Evolutionary conservation across 2,113 vertebrate genomes (phyloP).

Genomic region (Coreoperca whiteheadi): DNA sequence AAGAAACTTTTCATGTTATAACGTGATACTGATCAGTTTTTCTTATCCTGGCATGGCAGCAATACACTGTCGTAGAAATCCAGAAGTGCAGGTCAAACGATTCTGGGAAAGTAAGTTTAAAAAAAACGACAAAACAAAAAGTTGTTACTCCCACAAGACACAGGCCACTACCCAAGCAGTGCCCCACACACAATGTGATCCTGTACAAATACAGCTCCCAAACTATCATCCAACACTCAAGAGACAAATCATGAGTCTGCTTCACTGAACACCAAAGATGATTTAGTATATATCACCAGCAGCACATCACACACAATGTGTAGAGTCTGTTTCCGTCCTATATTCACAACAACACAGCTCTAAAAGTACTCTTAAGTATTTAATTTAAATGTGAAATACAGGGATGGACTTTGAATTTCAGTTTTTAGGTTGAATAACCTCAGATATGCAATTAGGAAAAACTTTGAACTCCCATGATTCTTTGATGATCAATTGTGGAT

Average conservation of each 20-base stretch:
- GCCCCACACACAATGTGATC: background rate
- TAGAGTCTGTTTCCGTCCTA: background rate
- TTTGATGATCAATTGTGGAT: background rate
- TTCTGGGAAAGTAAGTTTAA: background rate
- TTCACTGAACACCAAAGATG: slow-evolving; percentile 12
- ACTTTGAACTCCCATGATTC: background rate
- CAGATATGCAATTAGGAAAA: background rate
- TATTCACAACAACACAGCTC: background rate
- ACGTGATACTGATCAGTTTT: no score
- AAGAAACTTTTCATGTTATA: no score
- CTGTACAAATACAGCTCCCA: background rate
- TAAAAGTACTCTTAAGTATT: background rate
- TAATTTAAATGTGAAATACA: background rate
- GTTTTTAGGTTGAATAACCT: background rate
- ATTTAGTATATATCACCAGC: slow-evolving; percentile 11
- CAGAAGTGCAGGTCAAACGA: background rate
- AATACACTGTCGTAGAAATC: no score
- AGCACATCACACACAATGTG: background rate
- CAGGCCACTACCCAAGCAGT: background rate
- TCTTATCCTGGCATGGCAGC: no score
- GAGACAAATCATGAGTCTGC: background rate
- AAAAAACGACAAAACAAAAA: background rate
- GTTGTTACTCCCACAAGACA: slow-evolving; percentile 1
- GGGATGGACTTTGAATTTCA: background rate
- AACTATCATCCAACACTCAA: slow-evolving; percentile 11